These are phyloP conservation scores for Vanacampus margaritifer DNA, from an alignment of 2,113 vertebrate species.

Conservation along the genomic window DNA sequence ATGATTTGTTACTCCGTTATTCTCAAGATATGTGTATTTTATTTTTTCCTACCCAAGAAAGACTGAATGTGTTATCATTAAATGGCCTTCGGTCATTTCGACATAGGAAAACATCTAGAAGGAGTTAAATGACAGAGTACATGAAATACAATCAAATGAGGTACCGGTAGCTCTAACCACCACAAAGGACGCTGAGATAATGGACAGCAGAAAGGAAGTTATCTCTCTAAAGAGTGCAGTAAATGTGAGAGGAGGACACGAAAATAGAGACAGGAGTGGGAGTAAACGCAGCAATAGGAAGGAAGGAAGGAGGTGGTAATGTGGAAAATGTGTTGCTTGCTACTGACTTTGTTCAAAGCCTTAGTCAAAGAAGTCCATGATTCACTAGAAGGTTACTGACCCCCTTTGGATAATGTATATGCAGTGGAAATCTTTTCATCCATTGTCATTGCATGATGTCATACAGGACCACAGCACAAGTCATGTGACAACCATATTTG, in stretches of 20 bases:
- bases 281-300: slow-evolving; percentile 19
- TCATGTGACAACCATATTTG: background rate
- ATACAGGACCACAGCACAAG: background rate
- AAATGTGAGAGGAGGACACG: slow-evolving; percentile 22
- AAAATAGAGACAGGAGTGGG: slow-evolving; percentile 28
- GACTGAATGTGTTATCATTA: background rate
- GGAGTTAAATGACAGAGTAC: background rate
- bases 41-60: background rate
- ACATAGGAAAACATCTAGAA: background rate
- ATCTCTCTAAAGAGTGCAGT: slow-evolving; percentile 8
- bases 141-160: slow-evolving; percentile 14
- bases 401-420: slow-evolving; percentile 46
- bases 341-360: slow-evolving; percentile 45
- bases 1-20: background rate
- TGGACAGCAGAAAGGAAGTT: slow-evolving; percentile 12
- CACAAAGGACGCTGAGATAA: slow-evolving; percentile 5
- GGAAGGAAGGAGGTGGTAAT: slow-evolving; percentile 47
- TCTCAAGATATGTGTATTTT: background rate
- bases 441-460: background rate
- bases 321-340: slow-evolving; percentile 58
- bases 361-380: slow-evolving; percentile 47
- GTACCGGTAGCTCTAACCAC: slow-evolving; percentile 8
- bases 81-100: background rate
- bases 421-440: background rate
- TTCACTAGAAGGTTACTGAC: slow-evolving; percentile 37